These are phyloP conservation scores for Rhinichthys klamathensis DNA, from an alignment of 2,113 vertebrate species.

Conservation along the genomic window DNA sequence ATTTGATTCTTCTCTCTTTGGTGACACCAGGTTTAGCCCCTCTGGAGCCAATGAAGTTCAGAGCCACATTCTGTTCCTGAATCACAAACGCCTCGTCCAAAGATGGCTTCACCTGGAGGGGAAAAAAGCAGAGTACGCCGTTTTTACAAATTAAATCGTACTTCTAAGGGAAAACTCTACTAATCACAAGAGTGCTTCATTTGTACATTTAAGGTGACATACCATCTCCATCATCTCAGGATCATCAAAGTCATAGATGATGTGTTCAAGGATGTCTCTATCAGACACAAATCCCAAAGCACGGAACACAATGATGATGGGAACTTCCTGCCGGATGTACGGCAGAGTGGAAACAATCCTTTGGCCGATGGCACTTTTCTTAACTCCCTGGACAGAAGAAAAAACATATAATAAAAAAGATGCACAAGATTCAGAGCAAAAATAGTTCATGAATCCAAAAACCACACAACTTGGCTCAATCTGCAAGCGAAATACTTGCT, in stretches of 20 bases:
- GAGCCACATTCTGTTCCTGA: slow-evolving; percentile 96
- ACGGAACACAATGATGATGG: slow-evolving; percentile 98
- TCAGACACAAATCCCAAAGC: slow-evolving; percentile 97
- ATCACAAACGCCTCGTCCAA: slow-evolving; percentile 98
- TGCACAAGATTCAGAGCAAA: not conserved
- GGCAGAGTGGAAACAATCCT: slow-evolving; percentile 97
- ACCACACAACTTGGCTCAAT: not conserved
- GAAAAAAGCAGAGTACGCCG: not conserved
- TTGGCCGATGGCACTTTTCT: slow-evolving; percentile 98
- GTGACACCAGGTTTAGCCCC: slow-evolving; percentile 99
- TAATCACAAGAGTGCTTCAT: not conserved
- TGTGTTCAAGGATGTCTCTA: slow-evolving; percentile 97
- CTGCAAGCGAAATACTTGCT: not conserved
- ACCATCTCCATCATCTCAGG: slow-evolving; percentile 99
- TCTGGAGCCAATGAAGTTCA: slow-evolving; percentile 98
- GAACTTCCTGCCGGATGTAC: slow-evolving; percentile 98
- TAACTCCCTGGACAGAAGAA: slow-evolving; percentile 83
- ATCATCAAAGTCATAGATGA: slow-evolving; percentile 99
- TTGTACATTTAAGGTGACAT: slow-evolving; percentile 34
- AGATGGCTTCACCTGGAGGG: slow-evolving; percentile 91
- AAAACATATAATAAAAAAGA: not conserved
- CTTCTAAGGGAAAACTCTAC: not conserved
- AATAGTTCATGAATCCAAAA: not conserved
- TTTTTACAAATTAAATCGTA: not conserved
- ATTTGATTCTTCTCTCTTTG: slow-evolving; percentile 97